These are phyloP conservation scores for Erynnis tages DNA, from an alignment of 2,888 invertebrate species.

Conservation along the genomic window DNA sequence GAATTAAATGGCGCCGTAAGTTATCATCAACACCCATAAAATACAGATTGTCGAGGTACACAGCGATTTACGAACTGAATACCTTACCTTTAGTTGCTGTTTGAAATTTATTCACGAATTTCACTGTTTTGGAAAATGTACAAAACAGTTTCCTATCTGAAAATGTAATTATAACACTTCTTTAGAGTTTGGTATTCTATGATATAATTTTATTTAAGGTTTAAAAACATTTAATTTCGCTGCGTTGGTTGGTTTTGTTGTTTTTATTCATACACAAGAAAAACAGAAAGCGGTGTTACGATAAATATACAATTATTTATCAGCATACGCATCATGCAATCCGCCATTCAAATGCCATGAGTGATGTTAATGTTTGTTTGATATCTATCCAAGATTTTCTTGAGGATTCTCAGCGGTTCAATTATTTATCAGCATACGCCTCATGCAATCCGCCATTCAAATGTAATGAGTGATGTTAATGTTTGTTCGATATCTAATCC, in stretches of 20 bases:
- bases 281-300: no score
- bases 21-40: constrained; percentile 43
- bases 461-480: constrained; percentile 30
- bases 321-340: background rate
- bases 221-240: no score
- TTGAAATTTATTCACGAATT: constrained; percentile 15
- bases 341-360: constrained; percentile 26
- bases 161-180: no score
- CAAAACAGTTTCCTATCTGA: no score
- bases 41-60: constrained; percentile 41
- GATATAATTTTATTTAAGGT: no score
- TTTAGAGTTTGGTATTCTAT: no score
- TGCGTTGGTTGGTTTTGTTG: no score
- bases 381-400: constrained; percentile 34
- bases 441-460: constrained; percentile 18
- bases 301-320: no score
- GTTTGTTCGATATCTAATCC: constrained; percentile 35
- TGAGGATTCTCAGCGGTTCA: constrained; percentile 31
- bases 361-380: constrained; percentile 35
- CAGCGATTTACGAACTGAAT: constrained; percentile 38
- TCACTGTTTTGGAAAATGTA: background rate
- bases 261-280: no score
- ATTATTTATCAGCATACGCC: no score
- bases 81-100: constrained; percentile 16
- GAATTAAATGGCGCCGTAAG: constrained; percentile 40